Conservation (phyloP, 2,797 vertebrate species). For the Chelmon rostratus region DNA sequence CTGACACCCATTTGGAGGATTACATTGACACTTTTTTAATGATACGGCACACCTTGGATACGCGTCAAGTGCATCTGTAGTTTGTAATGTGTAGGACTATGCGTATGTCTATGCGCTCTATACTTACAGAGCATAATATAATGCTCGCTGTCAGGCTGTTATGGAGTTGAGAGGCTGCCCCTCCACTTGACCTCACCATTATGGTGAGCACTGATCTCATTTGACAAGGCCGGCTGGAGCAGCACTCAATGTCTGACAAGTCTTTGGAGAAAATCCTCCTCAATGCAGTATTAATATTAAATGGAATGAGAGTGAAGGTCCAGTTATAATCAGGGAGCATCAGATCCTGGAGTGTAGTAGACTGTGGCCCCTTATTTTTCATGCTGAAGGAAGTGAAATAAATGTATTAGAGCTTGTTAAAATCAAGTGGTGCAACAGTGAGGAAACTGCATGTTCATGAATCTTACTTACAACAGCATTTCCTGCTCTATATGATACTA, state of each 20-base stretch:
- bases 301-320: conserved; percentile 76
- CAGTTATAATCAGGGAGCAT: conserved; percentile 79
- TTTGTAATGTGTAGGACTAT: conserved; percentile 50
- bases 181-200: conserved; percentile 90
- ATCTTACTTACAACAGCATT: conserved; percentile 8
- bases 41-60: conserved; percentile 62
- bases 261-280: conserved; percentile 87
- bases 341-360: conserved; percentile 60
- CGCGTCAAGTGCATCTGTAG: conserved; percentile 59
- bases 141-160: conserved; percentile 82
- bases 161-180: conserved; percentile 84
- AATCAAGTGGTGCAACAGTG: conserved; percentile 31
- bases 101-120: conserved; percentile 46
- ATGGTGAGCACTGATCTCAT: conserved; percentile 89
- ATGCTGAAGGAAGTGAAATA: conserved; percentile 43
- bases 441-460: conserved; percentile 32
- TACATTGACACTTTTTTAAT: conserved; percentile 63
- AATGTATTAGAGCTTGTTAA: conserved; percentile 58
- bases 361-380: conserved; percentile 47
- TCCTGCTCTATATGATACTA: conserved; percentile 30
- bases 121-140: conserved; percentile 72
- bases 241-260: conserved; percentile 85
- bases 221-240: conserved; percentile 86
- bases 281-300: conserved; percentile 81
- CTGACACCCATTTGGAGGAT: conserved; percentile 73